phyloP scores from a whole-genome alignment of 2,888 invertebrate species.

The Mythimna lalbum region DNA sequence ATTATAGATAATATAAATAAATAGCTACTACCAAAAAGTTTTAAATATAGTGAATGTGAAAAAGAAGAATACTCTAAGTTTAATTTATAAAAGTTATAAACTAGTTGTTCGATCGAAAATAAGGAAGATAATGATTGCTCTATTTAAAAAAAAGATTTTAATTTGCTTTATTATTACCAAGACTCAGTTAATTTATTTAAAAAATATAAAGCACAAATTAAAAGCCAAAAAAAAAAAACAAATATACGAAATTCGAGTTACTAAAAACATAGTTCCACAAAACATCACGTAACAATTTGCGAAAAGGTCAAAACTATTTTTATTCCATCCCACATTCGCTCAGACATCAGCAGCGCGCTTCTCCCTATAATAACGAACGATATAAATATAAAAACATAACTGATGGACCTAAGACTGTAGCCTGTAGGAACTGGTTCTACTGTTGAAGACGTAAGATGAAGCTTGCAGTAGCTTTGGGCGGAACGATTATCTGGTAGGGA shows the following conservation, averaged over 20 bases:
- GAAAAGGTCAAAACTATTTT: slow-evolving; percentile 18
- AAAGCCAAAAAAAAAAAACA: background rate
- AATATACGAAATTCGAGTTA: background rate
- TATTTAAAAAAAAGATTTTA: too few species aligned
- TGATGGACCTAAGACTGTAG: slow-evolving; percentile 65
- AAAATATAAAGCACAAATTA: too few species aligned
- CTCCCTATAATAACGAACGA: slow-evolving; percentile 75
- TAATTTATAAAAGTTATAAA: too few species aligned
- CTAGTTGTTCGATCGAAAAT: background rate
- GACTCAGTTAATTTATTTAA: too few species aligned
- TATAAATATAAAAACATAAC: slow-evolving; percentile 81
- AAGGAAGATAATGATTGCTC: background rate
- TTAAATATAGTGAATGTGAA: background rate
- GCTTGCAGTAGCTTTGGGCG: slow-evolving; percentile 62
- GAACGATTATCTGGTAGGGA: slow-evolving; percentile 53
- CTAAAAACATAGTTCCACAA: too few species aligned
- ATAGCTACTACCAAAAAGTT: background rate
- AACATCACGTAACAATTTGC: background rate
- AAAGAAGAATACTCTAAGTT: background rate
- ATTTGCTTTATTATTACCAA: too few species aligned
- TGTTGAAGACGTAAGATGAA: slow-evolving; percentile 71
- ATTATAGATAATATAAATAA: too few species aligned
- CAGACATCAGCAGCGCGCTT: slow-evolving; percentile 16
- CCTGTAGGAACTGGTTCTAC: slow-evolving; percentile 75
- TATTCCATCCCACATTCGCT: background rate